A percentile compares a stretch with the other conserved stretches of the same genome.
phyloP scores from a whole-genome alignment of 2,113 vertebrate species.

The Microtus oregoni region DNA sequence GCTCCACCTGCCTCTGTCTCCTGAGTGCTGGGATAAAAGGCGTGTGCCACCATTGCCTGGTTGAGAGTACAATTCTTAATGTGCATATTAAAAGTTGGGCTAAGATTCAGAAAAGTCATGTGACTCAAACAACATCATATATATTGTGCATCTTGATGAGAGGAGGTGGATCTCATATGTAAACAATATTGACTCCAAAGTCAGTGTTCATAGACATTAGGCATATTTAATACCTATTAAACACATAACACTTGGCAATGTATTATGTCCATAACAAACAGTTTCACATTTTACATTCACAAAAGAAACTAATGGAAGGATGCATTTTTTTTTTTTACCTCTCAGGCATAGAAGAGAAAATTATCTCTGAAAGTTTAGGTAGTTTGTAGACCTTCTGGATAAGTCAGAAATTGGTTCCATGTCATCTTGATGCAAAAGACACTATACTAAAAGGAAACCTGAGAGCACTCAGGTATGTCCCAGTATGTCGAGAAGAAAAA shows the following conservation, averaged over 20 bases:
- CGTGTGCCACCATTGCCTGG: accelerated
- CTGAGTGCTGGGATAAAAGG: too few relatives aligned
- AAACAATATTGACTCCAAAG: not conserved
- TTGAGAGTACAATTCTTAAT: not conserved
- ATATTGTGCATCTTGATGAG: not conserved
- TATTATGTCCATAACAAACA: not conserved
- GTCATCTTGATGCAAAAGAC: not conserved
- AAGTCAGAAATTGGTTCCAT: not conserved
- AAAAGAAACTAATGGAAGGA: not conserved
- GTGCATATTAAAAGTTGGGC: not conserved
- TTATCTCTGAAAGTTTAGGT: not conserved
- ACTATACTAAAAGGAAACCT: not conserved
- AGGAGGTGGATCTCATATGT: not conserved
- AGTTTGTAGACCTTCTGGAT: not conserved
- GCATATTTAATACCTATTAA: not conserved
- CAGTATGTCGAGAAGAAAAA: not conserved
- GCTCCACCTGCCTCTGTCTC: too few relatives aligned
- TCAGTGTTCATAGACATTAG: not conserved
- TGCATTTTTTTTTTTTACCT: not conserved
- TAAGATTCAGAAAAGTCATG: not conserved
- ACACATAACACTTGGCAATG: not conserved
- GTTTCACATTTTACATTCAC: not conserved
- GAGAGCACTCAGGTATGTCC: not conserved
- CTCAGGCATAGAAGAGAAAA: not conserved
- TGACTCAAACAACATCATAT: not conserved